Evolutionary conservation across 2,888 invertebrate species (phyloP).

Genomic region (Pilophorus perplexus): DNA sequence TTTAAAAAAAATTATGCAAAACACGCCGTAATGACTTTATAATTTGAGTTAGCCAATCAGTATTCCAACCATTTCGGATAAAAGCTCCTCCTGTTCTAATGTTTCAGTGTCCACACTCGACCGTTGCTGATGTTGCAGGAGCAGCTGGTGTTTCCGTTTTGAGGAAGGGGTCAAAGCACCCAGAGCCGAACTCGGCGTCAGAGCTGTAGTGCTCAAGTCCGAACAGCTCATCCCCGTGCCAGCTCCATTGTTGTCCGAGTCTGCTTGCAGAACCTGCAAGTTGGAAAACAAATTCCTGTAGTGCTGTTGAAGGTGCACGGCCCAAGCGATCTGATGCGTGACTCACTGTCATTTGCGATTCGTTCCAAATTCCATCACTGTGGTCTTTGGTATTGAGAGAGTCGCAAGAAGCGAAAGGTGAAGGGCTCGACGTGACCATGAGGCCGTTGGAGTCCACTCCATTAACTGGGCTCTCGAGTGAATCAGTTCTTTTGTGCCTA

Average conservation of each 20-base stretch:
- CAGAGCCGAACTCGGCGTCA: slow-evolving; percentile 57
- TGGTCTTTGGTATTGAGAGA: slow-evolving; percentile 83
- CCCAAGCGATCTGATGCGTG: too few species aligned
- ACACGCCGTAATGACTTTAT: too few species aligned
- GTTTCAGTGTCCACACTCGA: slow-evolving; percentile 83
- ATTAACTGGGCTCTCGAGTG: slow-evolving; percentile 61
- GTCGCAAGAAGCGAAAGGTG: slow-evolving; percentile 79
- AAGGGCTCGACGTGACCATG: slow-evolving; percentile 52
- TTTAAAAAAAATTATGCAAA: neutral
- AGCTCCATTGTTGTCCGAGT: slow-evolving; percentile 50
- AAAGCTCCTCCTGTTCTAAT: slow-evolving; percentile 53
- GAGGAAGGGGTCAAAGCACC: slow-evolving; percentile 71
- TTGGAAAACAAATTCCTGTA: neutral
- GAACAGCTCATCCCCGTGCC: slow-evolving; percentile 53
- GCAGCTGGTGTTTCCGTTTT: slow-evolving; percentile 69
- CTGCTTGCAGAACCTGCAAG: slow-evolving; percentile 50
- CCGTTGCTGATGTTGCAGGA: slow-evolving; percentile 79
- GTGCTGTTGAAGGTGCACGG: too few species aligned
- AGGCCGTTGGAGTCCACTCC: slow-evolving; percentile 41
- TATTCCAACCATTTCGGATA: too few species aligned
- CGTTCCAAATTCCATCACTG: slow-evolving; percentile 85
- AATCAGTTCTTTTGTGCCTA: slow-evolving; percentile 65
- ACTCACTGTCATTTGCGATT: slow-evolving; percentile 62
- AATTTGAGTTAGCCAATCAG: neutral
- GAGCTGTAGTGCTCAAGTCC: slow-evolving; percentile 54